Evolutionary conservation across 2,113 vertebrate species (phyloP).

Genomic region (Ranitomeya variabilis): DNA sequence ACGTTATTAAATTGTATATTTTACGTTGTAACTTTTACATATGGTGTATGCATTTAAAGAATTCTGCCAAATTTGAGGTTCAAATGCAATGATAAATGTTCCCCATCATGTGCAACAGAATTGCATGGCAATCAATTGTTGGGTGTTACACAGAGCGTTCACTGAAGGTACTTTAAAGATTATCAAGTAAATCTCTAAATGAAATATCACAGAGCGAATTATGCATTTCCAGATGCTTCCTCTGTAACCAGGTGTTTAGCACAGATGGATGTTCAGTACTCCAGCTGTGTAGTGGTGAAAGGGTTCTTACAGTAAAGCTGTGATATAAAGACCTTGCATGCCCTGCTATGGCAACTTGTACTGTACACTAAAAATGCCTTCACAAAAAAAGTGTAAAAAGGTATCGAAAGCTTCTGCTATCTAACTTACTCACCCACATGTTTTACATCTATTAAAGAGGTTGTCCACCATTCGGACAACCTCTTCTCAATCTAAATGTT

Average conservation of each 20-base stretch:
- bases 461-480: background rate
- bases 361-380: background rate
- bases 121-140: background rate
- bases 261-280: conserved; percentile 4
- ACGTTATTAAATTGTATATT: too few relatives aligned
- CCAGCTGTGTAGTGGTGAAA: conserved; percentile 33
- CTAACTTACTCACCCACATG: background rate
- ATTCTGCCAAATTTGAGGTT: too few relatives aligned
- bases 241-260: conserved; percentile 1
- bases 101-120: background rate
- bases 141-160: background rate
- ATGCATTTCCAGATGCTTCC: conserved; percentile 19
- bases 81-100: too few relatives aligned
- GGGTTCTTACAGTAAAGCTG: background rate
- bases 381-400: background rate
- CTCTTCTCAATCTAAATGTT: too few relatives aligned
- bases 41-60: too few relatives aligned
- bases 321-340: background rate
- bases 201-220: conserved; percentile 7
- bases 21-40: too few relatives aligned
- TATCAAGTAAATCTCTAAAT: background rate
- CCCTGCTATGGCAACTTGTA: background rate
- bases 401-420: background rate
- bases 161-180: background rate
- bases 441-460: background rate